Conservation (phyloP, 2,113 vertebrate genomes). For the Pimephales promelas region DNA sequence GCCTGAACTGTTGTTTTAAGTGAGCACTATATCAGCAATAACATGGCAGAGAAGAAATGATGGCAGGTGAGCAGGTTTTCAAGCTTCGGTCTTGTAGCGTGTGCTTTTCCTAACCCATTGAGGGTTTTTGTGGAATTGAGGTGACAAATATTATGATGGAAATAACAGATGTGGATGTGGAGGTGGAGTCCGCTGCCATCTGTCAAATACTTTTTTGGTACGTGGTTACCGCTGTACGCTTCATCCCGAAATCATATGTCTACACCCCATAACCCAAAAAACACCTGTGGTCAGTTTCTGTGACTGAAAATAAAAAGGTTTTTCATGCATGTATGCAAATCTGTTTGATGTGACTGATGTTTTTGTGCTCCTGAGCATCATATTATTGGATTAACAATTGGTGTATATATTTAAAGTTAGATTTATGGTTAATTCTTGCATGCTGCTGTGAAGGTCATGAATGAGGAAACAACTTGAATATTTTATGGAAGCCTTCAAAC, state of each 20-base stretch:
- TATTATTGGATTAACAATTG: neutral
- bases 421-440: neutral
- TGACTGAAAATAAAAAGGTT: neutral
- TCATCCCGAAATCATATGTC: neutral
- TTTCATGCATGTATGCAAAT: neutral
- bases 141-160: neutral
- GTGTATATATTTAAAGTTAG: too few species aligned
- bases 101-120: neutral
- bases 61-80: neutral
- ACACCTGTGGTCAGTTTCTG: neutral
- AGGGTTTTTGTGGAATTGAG: neutral
- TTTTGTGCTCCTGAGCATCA: neutral
- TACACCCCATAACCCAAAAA: neutral
- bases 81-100: neutral
- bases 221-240: neutral
- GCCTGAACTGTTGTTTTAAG: neutral
- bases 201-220: neutral
- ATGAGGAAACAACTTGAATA: neutral
- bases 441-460: neutral
- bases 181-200: conserved; percentile 1
- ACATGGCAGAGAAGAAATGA: neutral
- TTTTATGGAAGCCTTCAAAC: conserved; percentile 11
- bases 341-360: neutral
- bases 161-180: conserved; percentile 5
- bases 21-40: neutral